These are phyloP conservation scores for Halictus quadricinctus DNA, from an alignment of 2,888 invertebrate species.

Conservation along the genomic window DNA sequence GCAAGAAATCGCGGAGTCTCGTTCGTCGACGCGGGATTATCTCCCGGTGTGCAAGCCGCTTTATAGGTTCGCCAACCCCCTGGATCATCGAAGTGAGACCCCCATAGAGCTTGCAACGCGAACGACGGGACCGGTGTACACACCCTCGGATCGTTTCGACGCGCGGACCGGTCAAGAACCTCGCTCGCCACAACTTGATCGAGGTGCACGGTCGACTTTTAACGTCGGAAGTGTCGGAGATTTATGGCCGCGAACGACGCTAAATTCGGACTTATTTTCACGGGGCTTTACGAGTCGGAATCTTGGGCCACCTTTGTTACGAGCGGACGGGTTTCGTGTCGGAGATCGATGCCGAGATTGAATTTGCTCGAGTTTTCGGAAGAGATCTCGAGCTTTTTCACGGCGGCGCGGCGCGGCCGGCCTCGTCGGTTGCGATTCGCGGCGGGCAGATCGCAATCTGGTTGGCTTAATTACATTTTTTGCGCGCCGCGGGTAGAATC, in stretches of 20 bases:
- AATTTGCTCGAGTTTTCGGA: slow-evolving; percentile 14
- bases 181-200: slow-evolving; percentile 28
- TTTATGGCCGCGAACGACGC: slow-evolving; percentile 50
- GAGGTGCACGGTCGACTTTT: slow-evolving; percentile 50
- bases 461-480: neutral
- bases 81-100: slow-evolving; percentile 35
- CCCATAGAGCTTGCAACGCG: slow-evolving; percentile 32
- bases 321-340: slow-evolving; percentile 5
- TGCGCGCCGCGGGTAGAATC: neutral
- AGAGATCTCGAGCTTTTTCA: neutral
- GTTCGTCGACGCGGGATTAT: slow-evolving; percentile 1
- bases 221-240: slow-evolving; percentile 56
- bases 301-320: slow-evolving; percentile 52
- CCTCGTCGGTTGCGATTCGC: too few species aligned
- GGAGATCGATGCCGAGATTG: slow-evolving; percentile 27
- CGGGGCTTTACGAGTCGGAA: slow-evolving; percentile 47
- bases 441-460: neutral
- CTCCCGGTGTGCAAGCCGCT: slow-evolving; percentile 36
- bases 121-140: slow-evolving; percentile 31
- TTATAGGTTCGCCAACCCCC: slow-evolving; percentile 44
- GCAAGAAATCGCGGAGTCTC: neutral
- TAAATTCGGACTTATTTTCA: slow-evolving; percentile 59
- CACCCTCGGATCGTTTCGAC: slow-evolving; percentile 43
- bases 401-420: neutral
- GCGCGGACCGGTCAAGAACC: slow-evolving; percentile 53